Conservation (phyloP, 2,113 vertebrate species). For the Alethe castanea region DNA sequence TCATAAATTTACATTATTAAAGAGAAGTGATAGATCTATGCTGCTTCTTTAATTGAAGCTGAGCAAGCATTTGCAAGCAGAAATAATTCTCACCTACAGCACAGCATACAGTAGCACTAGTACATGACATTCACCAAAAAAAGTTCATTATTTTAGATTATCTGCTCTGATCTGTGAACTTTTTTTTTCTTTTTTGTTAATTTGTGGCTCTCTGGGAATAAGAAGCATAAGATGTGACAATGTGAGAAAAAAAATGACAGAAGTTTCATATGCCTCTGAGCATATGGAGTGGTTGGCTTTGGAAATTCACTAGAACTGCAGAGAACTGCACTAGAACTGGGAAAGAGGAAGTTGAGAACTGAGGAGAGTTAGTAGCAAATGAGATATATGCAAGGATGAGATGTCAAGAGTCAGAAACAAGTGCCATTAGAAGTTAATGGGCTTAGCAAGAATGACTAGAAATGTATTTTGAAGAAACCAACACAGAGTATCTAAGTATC, state of each 20-base stretch:
- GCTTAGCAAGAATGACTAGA: not conserved
- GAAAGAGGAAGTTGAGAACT: not conserved
- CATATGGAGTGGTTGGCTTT: conserved; percentile 25
- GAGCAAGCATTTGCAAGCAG: not conserved
- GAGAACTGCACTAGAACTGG: not conserved
- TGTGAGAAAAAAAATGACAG: not conserved
- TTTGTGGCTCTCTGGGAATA: not conserved
- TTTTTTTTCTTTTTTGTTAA: not conserved
- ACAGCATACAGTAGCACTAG: not conserved
- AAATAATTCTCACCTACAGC: not conserved
- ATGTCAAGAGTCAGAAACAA: not conserved
- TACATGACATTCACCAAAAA: not conserved
- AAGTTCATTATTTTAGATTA: not conserved
- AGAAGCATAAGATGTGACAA: not conserved
- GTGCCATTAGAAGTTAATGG: not conserved
- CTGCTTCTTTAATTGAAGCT: not conserved
- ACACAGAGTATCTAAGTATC: not conserved
- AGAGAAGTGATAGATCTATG: not conserved
- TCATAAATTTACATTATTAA: conserved; percentile 29
- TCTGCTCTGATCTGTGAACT: not conserved
- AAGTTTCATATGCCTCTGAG: conserved; percentile 12
- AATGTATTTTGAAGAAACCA: not conserved
- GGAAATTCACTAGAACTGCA: not conserved
- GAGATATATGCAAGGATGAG: not conserved
- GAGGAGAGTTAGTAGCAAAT: not conserved